These are phyloP conservation scores for Actinopyga echinites DNA, from an alignment of 53 echinoderm and acorn worm species.

Conservation along the genomic window DNA sequence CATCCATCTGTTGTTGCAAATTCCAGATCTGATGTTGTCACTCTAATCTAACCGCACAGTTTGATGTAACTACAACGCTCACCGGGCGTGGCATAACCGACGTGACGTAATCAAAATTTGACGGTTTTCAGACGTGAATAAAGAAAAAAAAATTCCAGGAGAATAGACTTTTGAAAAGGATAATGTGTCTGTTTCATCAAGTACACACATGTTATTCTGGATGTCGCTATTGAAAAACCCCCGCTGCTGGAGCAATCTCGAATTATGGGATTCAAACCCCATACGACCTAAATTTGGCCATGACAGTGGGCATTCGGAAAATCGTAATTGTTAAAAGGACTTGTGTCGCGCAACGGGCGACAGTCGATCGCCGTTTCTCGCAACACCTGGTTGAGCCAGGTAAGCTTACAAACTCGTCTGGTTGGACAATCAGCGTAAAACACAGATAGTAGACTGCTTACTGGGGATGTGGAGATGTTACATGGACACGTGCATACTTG, in stretches of 20 bases:
- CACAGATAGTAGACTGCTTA: too few relatives aligned
- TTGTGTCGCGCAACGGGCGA: slow-evolving; percentile 22
- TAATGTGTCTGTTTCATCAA: too few relatives aligned
- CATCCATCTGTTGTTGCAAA: too few relatives aligned
- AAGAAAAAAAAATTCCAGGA: neutral
- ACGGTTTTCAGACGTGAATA: too few relatives aligned
- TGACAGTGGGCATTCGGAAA: slow-evolving; percentile 14
- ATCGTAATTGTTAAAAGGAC: slow-evolving; percentile 34
- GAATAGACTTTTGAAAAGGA: too few relatives aligned
- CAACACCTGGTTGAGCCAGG: slow-evolving; percentile 34
- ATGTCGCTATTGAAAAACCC: neutral
- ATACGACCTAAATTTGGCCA: slow-evolving; percentile 19
- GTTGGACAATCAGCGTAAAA: too few relatives aligned
- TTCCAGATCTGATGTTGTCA: too few relatives aligned
- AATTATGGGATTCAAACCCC: neutral
- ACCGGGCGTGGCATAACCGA: slow-evolving; percentile 13
- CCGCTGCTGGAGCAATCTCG: slow-evolving; percentile 6
- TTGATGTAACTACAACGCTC: neutral
- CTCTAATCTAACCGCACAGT: too few relatives aligned
- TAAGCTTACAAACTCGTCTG: neutral
- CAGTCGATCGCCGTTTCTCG: slow-evolving; percentile 24
- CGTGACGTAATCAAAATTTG: slow-evolving; percentile 18
- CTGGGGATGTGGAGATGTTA: too few relatives aligned
- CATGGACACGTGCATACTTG: too few relatives aligned
- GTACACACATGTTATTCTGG: neutral